Conservation (phyloP, 2,888 invertebrate genomes). For the Drosophila peninsularis region DNA sequence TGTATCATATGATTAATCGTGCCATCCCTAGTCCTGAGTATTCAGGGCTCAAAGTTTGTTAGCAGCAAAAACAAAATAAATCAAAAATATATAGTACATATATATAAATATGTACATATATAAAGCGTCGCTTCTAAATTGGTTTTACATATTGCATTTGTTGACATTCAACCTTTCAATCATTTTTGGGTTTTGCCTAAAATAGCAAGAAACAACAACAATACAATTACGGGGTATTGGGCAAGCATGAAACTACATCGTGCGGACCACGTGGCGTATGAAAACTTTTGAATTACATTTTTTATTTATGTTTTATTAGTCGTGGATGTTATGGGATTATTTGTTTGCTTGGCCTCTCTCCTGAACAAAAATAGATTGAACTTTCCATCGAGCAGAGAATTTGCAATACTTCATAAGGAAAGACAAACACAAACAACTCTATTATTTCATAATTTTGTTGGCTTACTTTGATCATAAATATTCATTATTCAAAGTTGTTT, state of each 20-base stretch:
- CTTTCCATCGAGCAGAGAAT: background rate
- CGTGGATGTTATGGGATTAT: too few species aligned
- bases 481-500: background rate
- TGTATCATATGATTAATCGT: too few species aligned
- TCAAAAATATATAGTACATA: too few species aligned
- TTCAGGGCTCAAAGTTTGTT: background rate
- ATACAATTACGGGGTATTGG: background rate
- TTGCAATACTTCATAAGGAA: background rate
- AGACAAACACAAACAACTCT: too few species aligned
- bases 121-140: too few species aligned
- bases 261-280: slow-evolving; percentile 14
- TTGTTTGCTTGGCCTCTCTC: too few species aligned
- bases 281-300: background rate
- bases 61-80: background rate
- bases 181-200: background rate
- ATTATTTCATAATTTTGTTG: background rate
- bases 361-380: background rate
- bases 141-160: background rate
- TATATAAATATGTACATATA: too few species aligned
- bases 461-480: background rate
- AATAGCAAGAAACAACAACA: slow-evolving; percentile 1
- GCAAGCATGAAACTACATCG: background rate
- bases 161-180: slow-evolving; percentile 11
- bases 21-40: too few species aligned
- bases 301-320: background rate